Evolutionary conservation across 2,797 vertebrate genomes (phyloP).

Genomic region (Rousettus madagascariensis): DNA sequence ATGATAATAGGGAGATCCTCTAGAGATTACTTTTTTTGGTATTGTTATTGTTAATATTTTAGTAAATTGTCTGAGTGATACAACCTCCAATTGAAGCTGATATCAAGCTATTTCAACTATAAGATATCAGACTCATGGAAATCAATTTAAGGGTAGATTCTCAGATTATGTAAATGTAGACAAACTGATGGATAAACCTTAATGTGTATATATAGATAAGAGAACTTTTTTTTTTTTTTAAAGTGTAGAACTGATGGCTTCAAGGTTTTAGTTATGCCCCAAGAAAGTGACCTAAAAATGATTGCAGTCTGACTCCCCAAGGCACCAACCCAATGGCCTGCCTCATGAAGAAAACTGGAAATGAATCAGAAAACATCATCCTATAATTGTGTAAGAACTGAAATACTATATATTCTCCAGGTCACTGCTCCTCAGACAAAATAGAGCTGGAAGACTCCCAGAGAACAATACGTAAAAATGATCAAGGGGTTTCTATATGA

Average conservation of each 20-base stretch:
- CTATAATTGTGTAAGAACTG: not conserved
- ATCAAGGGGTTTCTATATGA: constrained; percentile 53
- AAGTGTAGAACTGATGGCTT: not conserved
- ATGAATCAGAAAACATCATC: not conserved
- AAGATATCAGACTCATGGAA: not conserved
- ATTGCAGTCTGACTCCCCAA: not conserved
- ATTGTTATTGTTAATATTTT: not conserved
- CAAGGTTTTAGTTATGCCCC: not conserved
- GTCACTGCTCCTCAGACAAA: not conserved
- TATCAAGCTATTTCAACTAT: not conserved
- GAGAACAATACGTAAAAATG: constrained; percentile 19
- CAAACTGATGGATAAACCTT: not conserved
- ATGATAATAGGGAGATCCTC: not conserved
- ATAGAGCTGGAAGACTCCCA: not conserved
- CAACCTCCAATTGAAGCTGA: not conserved
- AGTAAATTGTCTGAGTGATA: not conserved
- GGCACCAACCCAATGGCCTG: not conserved
- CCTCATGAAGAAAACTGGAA: not conserved
- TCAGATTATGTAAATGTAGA: not conserved
- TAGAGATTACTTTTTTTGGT: not conserved
- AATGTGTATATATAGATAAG: not conserved
- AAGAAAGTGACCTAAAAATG: not conserved
- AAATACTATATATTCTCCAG: not conserved
- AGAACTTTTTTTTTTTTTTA: not conserved
- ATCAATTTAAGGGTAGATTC: not conserved